These are phyloP conservation scores for Nibea coibor DNA, from an alignment of 2,113 vertebrate species.

Conservation along the genomic window DNA sequence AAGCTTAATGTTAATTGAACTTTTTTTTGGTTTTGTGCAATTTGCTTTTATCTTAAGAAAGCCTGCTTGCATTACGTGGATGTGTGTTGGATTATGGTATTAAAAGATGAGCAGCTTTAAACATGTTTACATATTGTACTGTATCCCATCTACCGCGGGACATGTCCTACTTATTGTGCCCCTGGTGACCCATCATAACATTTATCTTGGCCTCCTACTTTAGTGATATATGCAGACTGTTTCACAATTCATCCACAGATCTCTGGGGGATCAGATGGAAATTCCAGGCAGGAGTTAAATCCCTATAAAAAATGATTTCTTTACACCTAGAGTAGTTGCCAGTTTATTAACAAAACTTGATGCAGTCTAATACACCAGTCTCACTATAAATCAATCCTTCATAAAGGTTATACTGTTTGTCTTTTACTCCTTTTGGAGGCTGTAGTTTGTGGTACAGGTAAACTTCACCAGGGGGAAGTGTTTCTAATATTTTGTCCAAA, in stretches of 20 bases:
- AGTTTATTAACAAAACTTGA: too few relatives aligned
- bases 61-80: not conserved
- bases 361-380: too few relatives aligned
- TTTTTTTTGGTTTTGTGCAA: not conserved
- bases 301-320: not conserved
- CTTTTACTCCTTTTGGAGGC: not conserved
- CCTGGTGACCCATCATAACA: not conserved
- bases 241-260: not conserved
- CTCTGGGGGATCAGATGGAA: not conserved
- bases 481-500: not conserved
- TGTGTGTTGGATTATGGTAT: not conserved
- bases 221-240: not conserved
- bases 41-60: not conserved
- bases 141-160: not conserved
- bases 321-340: too few relatives aligned
- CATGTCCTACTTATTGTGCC: not conserved
- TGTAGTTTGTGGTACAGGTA: not conserved
- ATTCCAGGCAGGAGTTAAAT: not conserved
- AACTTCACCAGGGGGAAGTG: not conserved
- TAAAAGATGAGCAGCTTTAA: not conserved
- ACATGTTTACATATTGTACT: not conserved
- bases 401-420: not conserved
- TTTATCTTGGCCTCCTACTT: not conserved
- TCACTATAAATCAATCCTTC: not conserved
- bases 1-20: conserved; percentile 61